These are phyloP conservation scores for Ciconia stormi DNA, from an alignment of 2,113 vertebrate species.

Conservation along the genomic window DNA sequence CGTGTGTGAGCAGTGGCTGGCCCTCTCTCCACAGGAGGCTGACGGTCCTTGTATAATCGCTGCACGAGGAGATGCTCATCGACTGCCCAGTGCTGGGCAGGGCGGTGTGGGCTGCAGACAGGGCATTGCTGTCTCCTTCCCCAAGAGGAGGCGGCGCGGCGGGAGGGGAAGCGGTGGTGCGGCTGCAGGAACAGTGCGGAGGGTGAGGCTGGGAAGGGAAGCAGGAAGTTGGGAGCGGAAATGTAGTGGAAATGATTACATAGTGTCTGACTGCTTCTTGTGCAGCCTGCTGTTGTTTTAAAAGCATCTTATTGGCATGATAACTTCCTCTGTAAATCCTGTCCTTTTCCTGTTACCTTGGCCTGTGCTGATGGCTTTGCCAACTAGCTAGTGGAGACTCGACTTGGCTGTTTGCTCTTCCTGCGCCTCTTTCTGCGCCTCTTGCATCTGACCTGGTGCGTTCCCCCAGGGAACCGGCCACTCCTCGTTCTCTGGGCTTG, in stretches of 20 bases:
- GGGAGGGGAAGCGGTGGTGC: background rate
- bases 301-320: background rate
- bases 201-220: background rate
- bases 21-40: fast-evolving
- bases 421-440: background rate
- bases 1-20: fast-evolving
- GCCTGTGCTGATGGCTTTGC: background rate
- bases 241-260: background rate
- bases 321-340: background rate
- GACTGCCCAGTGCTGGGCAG: fast-evolving
- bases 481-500: background rate
- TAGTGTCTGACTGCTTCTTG: background rate
- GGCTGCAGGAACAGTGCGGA: fast-evolving
- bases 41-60: fast-evolving
- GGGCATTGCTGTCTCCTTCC: background rate
- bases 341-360: background rate
- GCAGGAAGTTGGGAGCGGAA: background rate
- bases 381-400: fast-evolving
- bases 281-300: background rate
- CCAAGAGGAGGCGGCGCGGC: background rate
- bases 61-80: fast-evolving
- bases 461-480: background rate
- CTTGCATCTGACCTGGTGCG: background rate
- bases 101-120: background rate
- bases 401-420: background rate